phyloP scores from a whole-genome alignment of 1,140 invertebrate species.

The Pogonognathellus flavescens region DNA sequence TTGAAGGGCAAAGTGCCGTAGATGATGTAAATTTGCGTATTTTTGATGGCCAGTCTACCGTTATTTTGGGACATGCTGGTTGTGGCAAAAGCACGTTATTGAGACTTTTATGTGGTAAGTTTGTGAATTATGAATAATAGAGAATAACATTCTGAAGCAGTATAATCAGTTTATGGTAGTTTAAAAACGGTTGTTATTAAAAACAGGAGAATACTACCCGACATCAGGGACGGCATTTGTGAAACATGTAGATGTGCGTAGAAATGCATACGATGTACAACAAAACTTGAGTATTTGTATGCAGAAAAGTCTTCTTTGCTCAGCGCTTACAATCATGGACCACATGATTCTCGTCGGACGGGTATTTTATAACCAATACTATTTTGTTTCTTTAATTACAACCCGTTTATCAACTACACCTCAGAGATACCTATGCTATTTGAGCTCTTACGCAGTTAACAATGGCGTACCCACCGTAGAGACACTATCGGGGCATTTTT shows the following conservation, averaged over 20 bases:
- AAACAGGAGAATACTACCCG: conserved; percentile 23
- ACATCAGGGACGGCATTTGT: conserved; percentile 34
- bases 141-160: too few relatives aligned
- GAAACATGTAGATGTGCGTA: conserved; percentile 19
- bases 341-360: conserved; percentile 48
- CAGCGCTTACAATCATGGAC: conserved; percentile 42
- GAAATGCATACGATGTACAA: conserved; percentile 34
- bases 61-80: conserved; percentile 35
- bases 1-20: background rate
- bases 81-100: conserved; percentile 49
- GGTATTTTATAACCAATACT: conserved; percentile 44
- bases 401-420: too few relatives aligned
- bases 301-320: conserved; percentile 18
- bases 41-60: conserved; percentile 11
- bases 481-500: too few relatives aligned
- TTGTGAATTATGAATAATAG: background rate
- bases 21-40: conserved; percentile 32
- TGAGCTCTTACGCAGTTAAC: too few relatives aligned
- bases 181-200: too few relatives aligned
- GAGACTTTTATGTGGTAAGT: conserved; percentile 32
- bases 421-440: too few relatives aligned
- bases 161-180: too few relatives aligned
- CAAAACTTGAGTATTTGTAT: conserved; percentile 15
- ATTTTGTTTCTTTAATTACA: too few relatives aligned
- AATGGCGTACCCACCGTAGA: too few relatives aligned